Percentiles rank a stretch among this genome's conserved stretches.
Conservation (phyloP, 2,797 vertebrate genomes). For the Botia almorhae region DNA sequence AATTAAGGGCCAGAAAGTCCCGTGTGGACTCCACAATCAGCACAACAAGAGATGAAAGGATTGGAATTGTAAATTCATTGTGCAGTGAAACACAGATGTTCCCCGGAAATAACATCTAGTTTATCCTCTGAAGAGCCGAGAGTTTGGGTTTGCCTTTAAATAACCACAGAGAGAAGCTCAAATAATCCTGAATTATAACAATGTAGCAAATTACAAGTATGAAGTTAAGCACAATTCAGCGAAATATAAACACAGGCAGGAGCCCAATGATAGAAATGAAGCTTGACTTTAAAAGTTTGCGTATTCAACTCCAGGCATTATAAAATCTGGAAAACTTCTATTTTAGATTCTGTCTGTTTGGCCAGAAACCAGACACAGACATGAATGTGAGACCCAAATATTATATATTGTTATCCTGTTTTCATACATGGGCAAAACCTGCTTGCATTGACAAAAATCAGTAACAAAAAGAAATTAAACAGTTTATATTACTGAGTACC, state of each 20-base stretch:
- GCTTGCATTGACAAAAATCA: too few relatives aligned
- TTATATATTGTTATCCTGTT: too few relatives aligned
- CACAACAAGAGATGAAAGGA: constrained; percentile 44
- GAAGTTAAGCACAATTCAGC: neutral
- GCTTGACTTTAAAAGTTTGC: neutral
- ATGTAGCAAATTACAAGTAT: neutral
- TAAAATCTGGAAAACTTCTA: too few relatives aligned
- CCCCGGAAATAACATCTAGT: constrained; percentile 30
- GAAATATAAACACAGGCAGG: neutral
- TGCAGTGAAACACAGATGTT: constrained; percentile 18
- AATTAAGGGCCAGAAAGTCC: constrained; percentile 54
- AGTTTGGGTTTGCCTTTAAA: neutral
- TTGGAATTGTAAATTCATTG: constrained; percentile 48
- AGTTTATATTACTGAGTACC: too few relatives aligned
- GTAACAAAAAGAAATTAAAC: too few relatives aligned
- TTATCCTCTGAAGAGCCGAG: neutral
- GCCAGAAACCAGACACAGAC: neutral
- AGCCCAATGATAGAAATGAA: neutral
- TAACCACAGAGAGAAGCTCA: neutral
- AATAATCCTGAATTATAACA: neutral
- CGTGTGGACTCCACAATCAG: constrained; percentile 36
- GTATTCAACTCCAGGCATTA: neutral
- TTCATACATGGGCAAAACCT: too few relatives aligned
- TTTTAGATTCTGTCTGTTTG: neutral
- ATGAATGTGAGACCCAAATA: too few relatives aligned